Conservation (phyloP, 2,797 vertebrate genomes). For the Rachycentron canadum region DNA sequence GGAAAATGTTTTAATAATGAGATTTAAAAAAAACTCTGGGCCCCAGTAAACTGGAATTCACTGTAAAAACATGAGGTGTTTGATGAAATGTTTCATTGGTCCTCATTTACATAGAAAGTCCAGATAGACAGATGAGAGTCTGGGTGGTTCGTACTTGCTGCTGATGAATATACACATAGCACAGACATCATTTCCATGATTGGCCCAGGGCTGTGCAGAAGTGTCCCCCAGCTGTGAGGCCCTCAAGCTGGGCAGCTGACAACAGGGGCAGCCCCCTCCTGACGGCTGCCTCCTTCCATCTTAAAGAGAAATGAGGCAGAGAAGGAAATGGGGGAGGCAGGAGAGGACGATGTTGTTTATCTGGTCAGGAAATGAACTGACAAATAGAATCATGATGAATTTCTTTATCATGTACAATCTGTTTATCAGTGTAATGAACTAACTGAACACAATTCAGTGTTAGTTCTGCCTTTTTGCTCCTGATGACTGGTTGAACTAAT, state of each 20-base stretch:
- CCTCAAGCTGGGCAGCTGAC: conserved; percentile 64
- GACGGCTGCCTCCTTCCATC: conserved; percentile 2
- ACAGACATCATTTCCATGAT: conserved; percentile 17
- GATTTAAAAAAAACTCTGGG: no score
- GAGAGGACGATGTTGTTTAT: neutral
- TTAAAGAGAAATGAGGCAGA: neutral
- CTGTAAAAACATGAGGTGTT: no score
- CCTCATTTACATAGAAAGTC: no score
- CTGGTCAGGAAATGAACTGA: neutral
- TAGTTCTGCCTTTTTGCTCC: no score
- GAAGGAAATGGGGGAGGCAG: neutral
- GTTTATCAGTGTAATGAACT: no score
- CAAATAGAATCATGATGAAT: no score
- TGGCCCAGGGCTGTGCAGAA: conserved; percentile 54
- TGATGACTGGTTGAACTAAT: no score
- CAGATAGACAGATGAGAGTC: neutral
- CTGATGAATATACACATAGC: conserved; percentile 17
- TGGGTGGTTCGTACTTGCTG: neutral
- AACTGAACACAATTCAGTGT: no score
- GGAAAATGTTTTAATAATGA: no score
- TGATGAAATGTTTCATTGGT: no score
- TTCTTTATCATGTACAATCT: no score
- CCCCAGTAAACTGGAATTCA: no score
- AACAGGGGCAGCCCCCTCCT: conserved; percentile 9
- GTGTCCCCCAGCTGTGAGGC: conserved; percentile 70